These are phyloP conservation scores for Rhagophthalmus giganteus DNA, from an alignment of 2,888 invertebrate genomes.

Conservation along the genomic window DNA sequence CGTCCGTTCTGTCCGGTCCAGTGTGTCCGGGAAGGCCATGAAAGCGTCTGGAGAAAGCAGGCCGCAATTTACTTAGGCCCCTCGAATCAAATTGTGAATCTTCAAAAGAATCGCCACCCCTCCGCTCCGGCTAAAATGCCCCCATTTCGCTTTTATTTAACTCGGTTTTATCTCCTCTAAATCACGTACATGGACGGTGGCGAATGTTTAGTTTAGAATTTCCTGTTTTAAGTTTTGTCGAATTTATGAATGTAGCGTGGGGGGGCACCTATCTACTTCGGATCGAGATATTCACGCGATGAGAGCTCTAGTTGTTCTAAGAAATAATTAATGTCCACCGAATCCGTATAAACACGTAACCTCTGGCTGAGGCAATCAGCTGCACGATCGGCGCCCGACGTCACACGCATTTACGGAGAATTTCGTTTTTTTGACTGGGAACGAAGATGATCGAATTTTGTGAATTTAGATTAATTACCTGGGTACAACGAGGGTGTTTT, in stretches of 20 bases:
- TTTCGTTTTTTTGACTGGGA: not conserved
- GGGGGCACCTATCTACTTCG: too few relatives aligned
- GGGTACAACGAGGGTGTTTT: too few relatives aligned
- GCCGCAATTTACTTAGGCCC: slow-evolving; percentile 56
- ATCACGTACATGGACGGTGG: slow-evolving; percentile 20
- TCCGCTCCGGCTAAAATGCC: slow-evolving; percentile 44
- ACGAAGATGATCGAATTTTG: slow-evolving; percentile 2
- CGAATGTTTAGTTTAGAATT: slow-evolving; percentile 9
- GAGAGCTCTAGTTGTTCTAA: too few relatives aligned
- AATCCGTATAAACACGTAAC: slow-evolving; percentile 24
- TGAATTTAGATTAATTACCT: too few relatives aligned
- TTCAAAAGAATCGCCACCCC: slow-evolving; percentile 50
- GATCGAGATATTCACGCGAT: too few relatives aligned
- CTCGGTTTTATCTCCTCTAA: slow-evolving; percentile 48
- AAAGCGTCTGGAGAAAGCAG: slow-evolving; percentile 47
- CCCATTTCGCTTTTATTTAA: slow-evolving; percentile 54
- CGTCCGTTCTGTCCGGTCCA: slow-evolving; percentile 33
- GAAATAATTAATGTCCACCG: slow-evolving; percentile 22
- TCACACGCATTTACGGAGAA: slow-evolving; percentile 10
- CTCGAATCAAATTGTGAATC: slow-evolving; percentile 54
- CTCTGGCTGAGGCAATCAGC: slow-evolving; percentile 20
- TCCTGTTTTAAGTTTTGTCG: not conserved
- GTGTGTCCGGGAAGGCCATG: slow-evolving; percentile 34
- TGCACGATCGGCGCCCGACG: slow-evolving; percentile 15
- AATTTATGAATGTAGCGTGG: not conserved